These are phyloP conservation scores for Cebidichthys violaceus DNA, from an alignment of 2,113 vertebrate species.

Conservation along the genomic window DNA sequence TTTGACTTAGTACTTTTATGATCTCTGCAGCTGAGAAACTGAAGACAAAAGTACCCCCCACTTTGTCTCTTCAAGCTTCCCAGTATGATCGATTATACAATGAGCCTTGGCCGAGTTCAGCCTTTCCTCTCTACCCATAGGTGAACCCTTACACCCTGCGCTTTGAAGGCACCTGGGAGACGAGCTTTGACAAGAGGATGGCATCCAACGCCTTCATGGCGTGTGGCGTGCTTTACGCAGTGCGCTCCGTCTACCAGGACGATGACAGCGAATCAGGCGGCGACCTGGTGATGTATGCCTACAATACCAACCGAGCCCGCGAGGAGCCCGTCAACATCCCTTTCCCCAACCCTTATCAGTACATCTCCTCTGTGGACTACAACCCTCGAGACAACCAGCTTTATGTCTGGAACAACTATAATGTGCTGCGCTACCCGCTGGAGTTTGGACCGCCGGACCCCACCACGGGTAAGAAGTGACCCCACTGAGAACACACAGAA, in stretches of 20 bases:
- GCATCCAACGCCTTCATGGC: constrained; percentile 98
- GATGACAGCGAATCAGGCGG: constrained; percentile 93
- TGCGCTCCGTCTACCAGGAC: constrained; percentile 93
- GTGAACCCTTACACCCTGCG: constrained; percentile 96
- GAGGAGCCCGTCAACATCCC: constrained; percentile 88
- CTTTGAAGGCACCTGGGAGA: constrained; percentile 96
- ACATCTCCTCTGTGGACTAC: constrained; percentile 94
- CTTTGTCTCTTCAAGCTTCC: background rate
- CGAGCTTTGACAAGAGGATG: constrained; percentile 92
- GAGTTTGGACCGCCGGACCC: constrained; percentile 92
- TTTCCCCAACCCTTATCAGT: constrained; percentile 97
- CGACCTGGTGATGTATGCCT: constrained; percentile 91
- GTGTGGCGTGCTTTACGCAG: constrained; percentile 93
- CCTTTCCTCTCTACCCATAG: constrained; percentile 40
- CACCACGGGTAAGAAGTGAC: constrained; percentile 83
- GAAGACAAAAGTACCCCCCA: background rate
- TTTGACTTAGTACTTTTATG: background rate
- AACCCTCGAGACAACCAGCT: constrained; percentile 97
- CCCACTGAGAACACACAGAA: background rate
- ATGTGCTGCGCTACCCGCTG: constrained; percentile 91
- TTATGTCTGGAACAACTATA: constrained; percentile 98
- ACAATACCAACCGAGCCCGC: constrained; percentile 91
- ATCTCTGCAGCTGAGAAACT: background rate
- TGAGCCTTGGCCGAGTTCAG: background rate
- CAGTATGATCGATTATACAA: background rate